These are phyloP conservation scores for Coilia nasus DNA, from an alignment of 2,797 vertebrate genomes.

Conservation along the genomic window DNA sequence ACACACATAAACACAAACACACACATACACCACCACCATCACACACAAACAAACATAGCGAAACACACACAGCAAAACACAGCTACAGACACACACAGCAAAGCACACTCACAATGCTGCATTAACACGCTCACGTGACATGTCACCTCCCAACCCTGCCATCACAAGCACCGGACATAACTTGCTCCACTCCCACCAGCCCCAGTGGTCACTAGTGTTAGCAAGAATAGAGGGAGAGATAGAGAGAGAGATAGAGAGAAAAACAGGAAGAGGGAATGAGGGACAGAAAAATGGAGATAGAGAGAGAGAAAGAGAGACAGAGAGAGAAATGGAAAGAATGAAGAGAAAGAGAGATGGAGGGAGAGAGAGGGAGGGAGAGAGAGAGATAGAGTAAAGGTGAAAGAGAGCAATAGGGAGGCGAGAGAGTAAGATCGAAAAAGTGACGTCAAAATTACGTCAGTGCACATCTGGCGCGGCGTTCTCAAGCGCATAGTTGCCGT, in stretches of 20 bases:
- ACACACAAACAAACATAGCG: no score
- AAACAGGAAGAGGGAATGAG: not conserved
- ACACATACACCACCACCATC: no score
- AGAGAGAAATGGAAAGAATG: no score
- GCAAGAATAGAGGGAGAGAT: not conserved
- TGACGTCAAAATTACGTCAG: no score
- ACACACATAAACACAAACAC: no score
- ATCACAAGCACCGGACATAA: slow-evolving; percentile 1
- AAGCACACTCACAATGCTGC: not conserved
- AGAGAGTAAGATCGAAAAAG: slow-evolving; percentile 1
- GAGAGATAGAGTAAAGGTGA: no score
- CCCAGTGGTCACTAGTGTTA: not conserved
- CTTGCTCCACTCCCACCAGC: not conserved
- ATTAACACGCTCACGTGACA: not conserved
- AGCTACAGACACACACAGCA: not conserved
- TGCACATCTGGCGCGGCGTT: no score
- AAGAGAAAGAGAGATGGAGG: no score
- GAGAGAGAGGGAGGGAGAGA: no score
- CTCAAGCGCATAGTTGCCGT: no score
- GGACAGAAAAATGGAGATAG: not conserved
- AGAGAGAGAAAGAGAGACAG: not conserved
- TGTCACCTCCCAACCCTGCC: not conserved
- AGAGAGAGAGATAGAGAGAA: not conserved
- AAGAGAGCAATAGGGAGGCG: not conserved
- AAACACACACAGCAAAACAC: not conserved